Evolutionary conservation across 2,113 vertebrate species (phyloP).

Genomic region (Apodemus sylvaticus): DNA sequence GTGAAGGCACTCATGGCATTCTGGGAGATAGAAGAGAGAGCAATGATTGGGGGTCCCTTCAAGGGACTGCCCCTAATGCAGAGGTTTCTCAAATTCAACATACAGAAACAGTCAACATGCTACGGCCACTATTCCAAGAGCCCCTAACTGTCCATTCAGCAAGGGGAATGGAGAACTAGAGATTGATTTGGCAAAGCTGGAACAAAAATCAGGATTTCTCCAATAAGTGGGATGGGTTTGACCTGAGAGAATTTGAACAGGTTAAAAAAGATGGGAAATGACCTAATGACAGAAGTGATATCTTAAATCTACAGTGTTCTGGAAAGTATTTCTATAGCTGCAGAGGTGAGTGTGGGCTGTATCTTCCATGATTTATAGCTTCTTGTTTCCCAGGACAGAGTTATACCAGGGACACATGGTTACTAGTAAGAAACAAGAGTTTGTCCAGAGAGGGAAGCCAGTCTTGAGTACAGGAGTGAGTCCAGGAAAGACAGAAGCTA

Average conservation of each 20-base stretch:
- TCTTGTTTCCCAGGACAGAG: background rate
- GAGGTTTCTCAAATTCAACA: background rate
- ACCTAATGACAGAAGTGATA: background rate
- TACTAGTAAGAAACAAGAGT: background rate
- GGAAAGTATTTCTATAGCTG: background rate
- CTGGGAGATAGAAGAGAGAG: background rate
- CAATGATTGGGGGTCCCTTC: background rate
- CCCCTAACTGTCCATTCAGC: background rate
- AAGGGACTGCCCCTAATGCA: background rate
- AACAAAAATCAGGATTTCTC: background rate
- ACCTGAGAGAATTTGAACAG: background rate
- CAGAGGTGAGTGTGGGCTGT: background rate
- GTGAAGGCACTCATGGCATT: background rate
- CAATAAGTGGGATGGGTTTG: background rate
- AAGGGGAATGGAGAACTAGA: background rate
- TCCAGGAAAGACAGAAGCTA: no score
- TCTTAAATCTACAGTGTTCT: background rate
- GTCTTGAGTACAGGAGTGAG: background rate
- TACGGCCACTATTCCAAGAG: background rate
- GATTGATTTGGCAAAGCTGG: background rate
- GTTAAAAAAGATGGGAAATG: background rate
- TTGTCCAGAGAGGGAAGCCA: background rate
- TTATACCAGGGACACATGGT: background rate
- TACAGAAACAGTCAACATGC: background rate
- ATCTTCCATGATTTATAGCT: background rate